These are phyloP conservation scores for Rafetus swinhoei DNA, from an alignment of 2,113 vertebrate species.

Conservation along the genomic window DNA sequence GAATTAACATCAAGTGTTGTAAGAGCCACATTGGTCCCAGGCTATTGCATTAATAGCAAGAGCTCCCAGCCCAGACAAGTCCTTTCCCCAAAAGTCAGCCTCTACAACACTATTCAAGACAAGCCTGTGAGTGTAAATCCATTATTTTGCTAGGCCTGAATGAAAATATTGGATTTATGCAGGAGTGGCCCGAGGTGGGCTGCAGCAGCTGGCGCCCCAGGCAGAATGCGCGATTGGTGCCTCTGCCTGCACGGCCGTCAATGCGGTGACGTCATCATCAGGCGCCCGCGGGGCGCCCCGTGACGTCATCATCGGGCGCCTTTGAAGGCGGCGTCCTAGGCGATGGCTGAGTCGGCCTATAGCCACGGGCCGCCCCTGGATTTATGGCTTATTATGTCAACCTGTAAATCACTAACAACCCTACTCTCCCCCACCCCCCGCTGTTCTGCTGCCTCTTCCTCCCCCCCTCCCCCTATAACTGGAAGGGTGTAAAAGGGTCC, in stretches of 20 bases:
- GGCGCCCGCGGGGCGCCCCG: too few relatives aligned
- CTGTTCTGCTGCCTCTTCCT: not conserved
- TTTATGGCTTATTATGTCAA: not conserved
- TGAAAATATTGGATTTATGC: not conserved
- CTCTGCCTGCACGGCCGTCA: too few relatives aligned
- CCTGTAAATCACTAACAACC: not conserved
- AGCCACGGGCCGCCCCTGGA: not conserved
- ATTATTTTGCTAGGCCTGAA: not conserved
- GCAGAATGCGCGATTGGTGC: too few relatives aligned
- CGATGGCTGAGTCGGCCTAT: too few relatives aligned
- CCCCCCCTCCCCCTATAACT: not conserved
- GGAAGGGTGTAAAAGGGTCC: not conserved
- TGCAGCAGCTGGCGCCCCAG: too few relatives aligned
- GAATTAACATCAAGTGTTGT: not conserved
- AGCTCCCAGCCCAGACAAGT: not conserved
- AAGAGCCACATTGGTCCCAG: not conserved
- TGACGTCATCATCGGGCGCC: too few relatives aligned
- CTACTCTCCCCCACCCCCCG: not conserved
- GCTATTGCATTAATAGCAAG: not conserved
- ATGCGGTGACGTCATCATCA: too few relatives aligned
- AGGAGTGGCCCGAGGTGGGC: too few relatives aligned
- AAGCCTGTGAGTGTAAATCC: not conserved
- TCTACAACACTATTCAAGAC: not conserved
- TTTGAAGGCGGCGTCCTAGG: too few relatives aligned
- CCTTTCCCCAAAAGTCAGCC: not conserved